Base-by-base conservation (phyloP, 2,797 vertebrate species). In the Coreius guichenoti region DNA sequence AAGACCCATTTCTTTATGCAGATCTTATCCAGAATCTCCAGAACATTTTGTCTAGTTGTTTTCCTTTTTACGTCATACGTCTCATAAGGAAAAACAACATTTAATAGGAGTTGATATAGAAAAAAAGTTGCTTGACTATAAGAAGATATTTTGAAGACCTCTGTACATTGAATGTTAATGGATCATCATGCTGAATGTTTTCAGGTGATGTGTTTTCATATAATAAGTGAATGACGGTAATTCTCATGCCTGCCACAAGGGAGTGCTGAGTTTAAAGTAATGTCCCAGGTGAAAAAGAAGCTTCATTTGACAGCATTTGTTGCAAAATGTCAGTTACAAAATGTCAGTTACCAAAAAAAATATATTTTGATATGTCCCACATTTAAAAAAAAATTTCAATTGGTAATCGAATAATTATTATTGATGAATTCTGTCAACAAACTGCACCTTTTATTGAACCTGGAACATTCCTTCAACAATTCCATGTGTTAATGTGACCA, bases 191-290 rank as follows among this genome's bases (percentile, higher is more conserved):
- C 4, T 39, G 31, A 56, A n/a, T 77, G 4, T 36, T 16, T 49
- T 31, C 8, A 76, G 49, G 21, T 21, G 3, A 36, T 36, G 5
- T 14, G 13, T 76, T 26, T 79, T 79, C 8, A 45, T 63, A 12
- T 65, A 13, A 33, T 14, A 47, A 67, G 4, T 33, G 31, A 33
- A n/a, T 26, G 1, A 78, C 19, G 1, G 51, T 63, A 73, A 49
- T 85, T 72, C 67, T 63, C 51, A 51, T 33, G 61, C 6, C 39
- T 80, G 3, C 83, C 76, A 72, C 76, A 72, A 72, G 67, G 56
- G 21, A 43, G 76, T n/a, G 26, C 63, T 12, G 36, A 3, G 14
- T 49, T 61, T 16, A 69, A 65, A 43, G 33, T 33, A 84, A 78
- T 43, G 11, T 39, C 1, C 17, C 9, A 2, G 29, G 16, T 17